phyloP scores from a whole-genome alignment of 2,888 invertebrate genomes.

The Nemotelus pantherinus region DNA sequence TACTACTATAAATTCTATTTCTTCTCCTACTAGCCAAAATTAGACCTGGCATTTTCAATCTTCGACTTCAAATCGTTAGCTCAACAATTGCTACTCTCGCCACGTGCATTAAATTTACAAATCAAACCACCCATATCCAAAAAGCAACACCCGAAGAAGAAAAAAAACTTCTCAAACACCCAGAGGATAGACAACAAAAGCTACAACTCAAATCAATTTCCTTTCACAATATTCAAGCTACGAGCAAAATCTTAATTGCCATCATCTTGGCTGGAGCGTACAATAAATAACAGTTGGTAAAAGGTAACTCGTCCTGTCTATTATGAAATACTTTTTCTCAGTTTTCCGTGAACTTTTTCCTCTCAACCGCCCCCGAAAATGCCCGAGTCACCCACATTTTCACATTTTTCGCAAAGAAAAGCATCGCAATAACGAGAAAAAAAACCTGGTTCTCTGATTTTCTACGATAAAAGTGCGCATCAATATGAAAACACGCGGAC shows the following conservation, averaged over 20 bases:
- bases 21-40: no score
- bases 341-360: conserved; percentile 5
- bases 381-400: conserved; percentile 1
- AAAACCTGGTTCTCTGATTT: conserved; percentile 25
- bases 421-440: neutral
- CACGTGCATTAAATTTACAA: no score
- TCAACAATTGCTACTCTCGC: no score
- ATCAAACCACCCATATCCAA: no score
- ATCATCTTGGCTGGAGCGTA: conserved; percentile 11
- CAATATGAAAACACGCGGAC: conserved; percentile 49
- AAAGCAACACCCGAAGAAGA: no score
- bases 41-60: no score
- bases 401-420: conserved; percentile 7
- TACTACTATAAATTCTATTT: no score
- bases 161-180: no score
- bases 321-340: conserved; percentile 35
- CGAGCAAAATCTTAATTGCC: conserved; percentile 32
- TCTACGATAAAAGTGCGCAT: conserved; percentile 37
- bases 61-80: no score
- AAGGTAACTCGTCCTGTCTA: conserved; percentile 20
- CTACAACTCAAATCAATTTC: conserved; percentile 4
- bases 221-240: conserved; percentile 10
- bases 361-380: neutral
- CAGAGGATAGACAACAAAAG: no score
- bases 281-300: conserved; percentile 4